Conservation (phyloP, 2,113 vertebrate genomes). For the Camelus bactrianus region DNA sequence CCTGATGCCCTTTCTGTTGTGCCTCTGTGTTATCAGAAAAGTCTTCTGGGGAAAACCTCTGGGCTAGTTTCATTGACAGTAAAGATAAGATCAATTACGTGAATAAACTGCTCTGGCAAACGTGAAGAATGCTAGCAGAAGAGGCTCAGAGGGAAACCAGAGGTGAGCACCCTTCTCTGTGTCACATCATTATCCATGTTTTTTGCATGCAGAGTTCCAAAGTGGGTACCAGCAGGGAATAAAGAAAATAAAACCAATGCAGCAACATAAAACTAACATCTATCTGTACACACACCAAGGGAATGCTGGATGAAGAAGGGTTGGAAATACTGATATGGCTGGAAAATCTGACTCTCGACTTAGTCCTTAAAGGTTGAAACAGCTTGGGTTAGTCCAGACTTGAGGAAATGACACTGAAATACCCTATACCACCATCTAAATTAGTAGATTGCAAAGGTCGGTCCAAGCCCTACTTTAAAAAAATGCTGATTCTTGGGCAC, state of each 20-base stretch:
- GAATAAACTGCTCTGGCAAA: slow-evolving; percentile 60
- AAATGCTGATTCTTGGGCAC: neutral
- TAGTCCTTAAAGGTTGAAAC: neutral
- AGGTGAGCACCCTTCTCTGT: slow-evolving; percentile 49
- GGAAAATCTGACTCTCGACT: neutral
- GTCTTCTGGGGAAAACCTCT: slow-evolving; percentile 48
- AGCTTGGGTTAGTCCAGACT: neutral
- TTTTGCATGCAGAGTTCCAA: slow-evolving; percentile 50
- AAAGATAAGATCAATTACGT: slow-evolving; percentile 65
- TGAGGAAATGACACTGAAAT: neutral
- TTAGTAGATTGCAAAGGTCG: neutral
- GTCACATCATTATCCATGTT: slow-evolving; percentile 44
- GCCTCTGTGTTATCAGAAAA: slow-evolving; percentile 36
- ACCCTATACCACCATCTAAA: neutral
- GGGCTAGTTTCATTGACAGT: slow-evolving; percentile 53
- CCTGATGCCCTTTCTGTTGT: slow-evolving; percentile 45
- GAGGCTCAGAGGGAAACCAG: slow-evolving; percentile 14
- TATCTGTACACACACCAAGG: neutral
- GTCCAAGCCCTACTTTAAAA: neutral
- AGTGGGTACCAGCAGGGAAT: slow-evolving; percentile 39
- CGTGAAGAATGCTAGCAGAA: slow-evolving; percentile 10
- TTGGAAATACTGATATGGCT: neutral
- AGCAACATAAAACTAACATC: slow-evolving; percentile 6
- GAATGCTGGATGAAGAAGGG: neutral
- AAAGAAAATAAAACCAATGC: slow-evolving; percentile 8